Percentiles rank a stretch among this genome's conserved stretches.
phyloP scores from a whole-genome alignment of 2,797 vertebrate genomes.

The Arremon aurantiirostris region DNA sequence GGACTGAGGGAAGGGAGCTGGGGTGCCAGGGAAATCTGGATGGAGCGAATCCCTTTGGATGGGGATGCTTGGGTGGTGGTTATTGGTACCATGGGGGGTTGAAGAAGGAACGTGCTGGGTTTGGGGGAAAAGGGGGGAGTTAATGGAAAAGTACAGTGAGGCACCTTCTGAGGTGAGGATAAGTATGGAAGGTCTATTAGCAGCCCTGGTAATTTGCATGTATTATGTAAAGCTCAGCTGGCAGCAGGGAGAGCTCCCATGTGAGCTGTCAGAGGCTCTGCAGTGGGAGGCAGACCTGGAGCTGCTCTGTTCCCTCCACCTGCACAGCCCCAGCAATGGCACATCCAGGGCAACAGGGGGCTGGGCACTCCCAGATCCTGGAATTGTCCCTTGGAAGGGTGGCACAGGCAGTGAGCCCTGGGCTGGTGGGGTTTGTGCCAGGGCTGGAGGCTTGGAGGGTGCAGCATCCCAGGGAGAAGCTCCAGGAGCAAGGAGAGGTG shows the following conservation, averaged over 20 bases:
- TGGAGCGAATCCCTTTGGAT: not conserved
- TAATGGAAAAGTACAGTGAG: slow-evolving; percentile 49
- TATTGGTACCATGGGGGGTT: not conserved
- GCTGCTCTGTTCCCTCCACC: not conserved
- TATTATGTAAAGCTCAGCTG: slow-evolving; percentile 31
- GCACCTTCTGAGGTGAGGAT: slow-evolving; percentile 33
- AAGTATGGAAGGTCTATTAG: slow-evolving; percentile 40
- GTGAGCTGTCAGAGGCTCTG: slow-evolving; percentile 50
- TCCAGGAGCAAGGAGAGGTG: not conserved
- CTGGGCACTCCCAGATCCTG: not conserved
- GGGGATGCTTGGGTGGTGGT: not conserved
- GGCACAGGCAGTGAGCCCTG: not conserved
- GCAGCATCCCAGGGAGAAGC: not conserved
- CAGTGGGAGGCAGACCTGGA: slow-evolving; percentile 27
- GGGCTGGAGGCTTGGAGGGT: not conserved
- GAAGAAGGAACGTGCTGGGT: not conserved
- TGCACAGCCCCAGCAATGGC: not conserved
- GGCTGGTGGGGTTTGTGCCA: not conserved
- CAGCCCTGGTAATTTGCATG: slow-evolving; percentile 23
- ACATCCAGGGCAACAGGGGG: not conserved
- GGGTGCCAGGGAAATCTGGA: not conserved
- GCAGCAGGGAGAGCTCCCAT: slow-evolving; percentile 29
- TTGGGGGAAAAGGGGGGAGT: not conserved
- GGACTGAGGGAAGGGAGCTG: not conserved
- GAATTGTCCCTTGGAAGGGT: fast-evolving